Evolutionary conservation across 1,140 invertebrate genomes (phyloP).

Genomic region (Yoshiicerus persimilis): DNA sequence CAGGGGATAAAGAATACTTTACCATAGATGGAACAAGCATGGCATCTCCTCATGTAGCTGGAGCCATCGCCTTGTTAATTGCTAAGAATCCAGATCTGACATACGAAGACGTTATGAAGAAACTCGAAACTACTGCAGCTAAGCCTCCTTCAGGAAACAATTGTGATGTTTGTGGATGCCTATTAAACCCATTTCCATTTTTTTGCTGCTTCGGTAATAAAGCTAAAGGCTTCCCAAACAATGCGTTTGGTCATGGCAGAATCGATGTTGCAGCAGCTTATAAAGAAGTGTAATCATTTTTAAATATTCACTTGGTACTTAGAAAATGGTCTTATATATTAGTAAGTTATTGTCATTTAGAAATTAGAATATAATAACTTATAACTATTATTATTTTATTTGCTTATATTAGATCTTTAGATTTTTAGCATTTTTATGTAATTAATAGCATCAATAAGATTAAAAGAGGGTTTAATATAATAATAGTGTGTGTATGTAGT

Average conservation of each 20-base stretch:
- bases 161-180: neutral
- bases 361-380: no score
- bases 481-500: no score
- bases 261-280: neutral
- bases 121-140: neutral
- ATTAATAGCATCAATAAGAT: no score
- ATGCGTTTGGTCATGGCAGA: neutral
- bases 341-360: no score
- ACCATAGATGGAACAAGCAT: neutral
- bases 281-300: neutral
- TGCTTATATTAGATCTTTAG: no score
- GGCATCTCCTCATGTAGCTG: neutral
- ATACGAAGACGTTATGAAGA: neutral
- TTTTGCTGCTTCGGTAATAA: neutral
- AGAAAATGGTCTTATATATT: neutral
- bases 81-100: neutral
- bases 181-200: neutral
- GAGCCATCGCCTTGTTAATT: neutral
- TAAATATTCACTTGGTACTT: neutral
- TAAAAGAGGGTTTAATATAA: no score
- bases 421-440: no score
- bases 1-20: neutral
- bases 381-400: no score
- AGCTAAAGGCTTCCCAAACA: neutral
- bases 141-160: neutral